Percentiles rank a stretch among this genome's conserved stretches.
These are phyloP conservation scores for Seriola dumerili DNA, from an alignment of 2,113 vertebrate genomes.

Conservation along the genomic window DNA sequence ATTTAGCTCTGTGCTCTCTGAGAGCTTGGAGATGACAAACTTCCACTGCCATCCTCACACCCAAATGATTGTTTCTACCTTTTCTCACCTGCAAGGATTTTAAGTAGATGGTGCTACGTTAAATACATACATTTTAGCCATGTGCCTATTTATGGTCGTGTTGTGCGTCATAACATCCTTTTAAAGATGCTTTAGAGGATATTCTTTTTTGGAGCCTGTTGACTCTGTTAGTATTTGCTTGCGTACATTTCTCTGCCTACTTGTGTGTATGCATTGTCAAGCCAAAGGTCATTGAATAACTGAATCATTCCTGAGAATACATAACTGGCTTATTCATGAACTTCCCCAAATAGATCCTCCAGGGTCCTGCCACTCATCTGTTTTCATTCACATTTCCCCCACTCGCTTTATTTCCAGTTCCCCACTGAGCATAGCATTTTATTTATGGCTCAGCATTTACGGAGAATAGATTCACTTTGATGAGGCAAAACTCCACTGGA, in stretches of 20 bases:
- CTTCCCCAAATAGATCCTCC: conserved; percentile 57
- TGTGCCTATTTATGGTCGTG: not conserved
- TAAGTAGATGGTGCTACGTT: conserved; percentile 18
- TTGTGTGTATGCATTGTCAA: conserved; percentile 14
- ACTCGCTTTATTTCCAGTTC: conserved; percentile 41
- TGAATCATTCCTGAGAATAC: conserved; percentile 63
- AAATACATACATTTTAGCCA: conserved; percentile 33
- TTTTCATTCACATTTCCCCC: conserved; percentile 58
- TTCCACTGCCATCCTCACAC: conserved; percentile 9
- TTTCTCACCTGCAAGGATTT: conserved; percentile 25
- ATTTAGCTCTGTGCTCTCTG: conserved; percentile 35
- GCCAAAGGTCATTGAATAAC: conserved; percentile 62
- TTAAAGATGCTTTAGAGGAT: conserved; percentile 2
- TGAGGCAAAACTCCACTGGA: conserved; percentile 53
- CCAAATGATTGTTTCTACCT: conserved; percentile 41
- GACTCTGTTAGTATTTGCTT: conserved; percentile 12
- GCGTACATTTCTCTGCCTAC: not conserved
- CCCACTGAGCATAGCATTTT: conserved; percentile 46
- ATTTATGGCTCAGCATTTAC: conserved; percentile 74
- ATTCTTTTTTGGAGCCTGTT: not conserved
- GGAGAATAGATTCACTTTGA: conserved; percentile 71
- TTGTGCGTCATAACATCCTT: not conserved
- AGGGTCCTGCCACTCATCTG: conserved; percentile 53
- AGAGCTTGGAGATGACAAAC: conserved; percentile 26
- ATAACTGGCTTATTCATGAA: conserved; percentile 68